Evolutionary conservation across 1,140 invertebrate species (phyloP).

Genomic region (Ips nitidus): DNA sequence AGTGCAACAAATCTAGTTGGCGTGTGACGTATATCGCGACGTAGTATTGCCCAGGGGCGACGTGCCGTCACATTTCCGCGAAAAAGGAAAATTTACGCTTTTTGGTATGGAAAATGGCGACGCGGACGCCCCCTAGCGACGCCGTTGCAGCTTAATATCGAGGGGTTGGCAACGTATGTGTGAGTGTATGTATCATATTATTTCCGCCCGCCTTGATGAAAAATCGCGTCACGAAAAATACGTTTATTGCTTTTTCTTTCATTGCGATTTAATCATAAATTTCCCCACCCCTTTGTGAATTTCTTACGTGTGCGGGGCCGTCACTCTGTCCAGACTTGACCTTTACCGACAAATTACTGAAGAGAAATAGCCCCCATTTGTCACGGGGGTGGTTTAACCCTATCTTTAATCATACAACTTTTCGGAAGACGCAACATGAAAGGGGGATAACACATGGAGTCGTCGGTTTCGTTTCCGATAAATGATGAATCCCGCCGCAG

Average conservation of each 20-base stretch:
- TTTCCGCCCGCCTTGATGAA: slow-evolving; percentile 14
- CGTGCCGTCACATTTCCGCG: slow-evolving; percentile 29
- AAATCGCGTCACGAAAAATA: slow-evolving; percentile 15
- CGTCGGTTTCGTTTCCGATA: slow-evolving; percentile 41
- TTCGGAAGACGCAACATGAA: slow-evolving; percentile 5
- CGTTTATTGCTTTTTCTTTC: slow-evolving; percentile 12
- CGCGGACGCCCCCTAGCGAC: slow-evolving; percentile 20
- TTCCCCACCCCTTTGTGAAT: not conserved
- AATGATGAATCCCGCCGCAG: slow-evolving; percentile 47
- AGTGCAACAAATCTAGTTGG: slow-evolving; percentile 35
- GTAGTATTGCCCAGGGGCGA: slow-evolving; percentile 33
- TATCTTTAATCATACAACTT: slow-evolving; percentile 31
- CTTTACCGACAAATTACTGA: too few species aligned
- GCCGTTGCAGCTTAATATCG: slow-evolving; percentile 27
- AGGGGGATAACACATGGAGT: slow-evolving; percentile 25
- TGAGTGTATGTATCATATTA: slow-evolving; percentile 19
- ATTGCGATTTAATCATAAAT: not conserved
- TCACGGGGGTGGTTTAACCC: slow-evolving; percentile 1
- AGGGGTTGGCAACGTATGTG: slow-evolving; percentile 21
- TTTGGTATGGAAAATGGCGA: slow-evolving; percentile 29
- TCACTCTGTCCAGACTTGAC: too few species aligned
- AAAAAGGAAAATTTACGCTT: slow-evolving; percentile 27
- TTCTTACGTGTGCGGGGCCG: too few species aligned
- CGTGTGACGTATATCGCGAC: slow-evolving; percentile 32
- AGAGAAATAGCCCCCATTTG: not conserved